Evolutionary conservation across 2,113 vertebrate genomes (phyloP).

Genomic region (Naja naja): DNA sequence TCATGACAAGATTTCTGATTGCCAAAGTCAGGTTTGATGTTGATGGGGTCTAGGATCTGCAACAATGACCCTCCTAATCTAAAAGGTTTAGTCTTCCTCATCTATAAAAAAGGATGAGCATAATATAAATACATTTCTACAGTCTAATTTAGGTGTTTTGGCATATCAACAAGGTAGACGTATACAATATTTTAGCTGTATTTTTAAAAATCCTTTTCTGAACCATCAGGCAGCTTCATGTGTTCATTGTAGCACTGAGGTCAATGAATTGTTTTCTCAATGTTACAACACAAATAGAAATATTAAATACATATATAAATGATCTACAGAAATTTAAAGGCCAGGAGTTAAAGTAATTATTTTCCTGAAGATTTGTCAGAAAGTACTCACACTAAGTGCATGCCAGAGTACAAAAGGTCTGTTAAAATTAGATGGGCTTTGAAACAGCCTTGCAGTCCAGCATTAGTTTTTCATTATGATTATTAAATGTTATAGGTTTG

Average conservation of each 20-base stretch:
- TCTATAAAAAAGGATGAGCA: neutral
- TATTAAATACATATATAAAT: neutral
- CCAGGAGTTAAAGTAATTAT: neutral
- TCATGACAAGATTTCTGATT: neutral
- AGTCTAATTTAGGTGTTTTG: neutral
- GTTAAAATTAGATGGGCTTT: neutral
- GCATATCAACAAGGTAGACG: neutral
- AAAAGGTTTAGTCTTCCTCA: neutral
- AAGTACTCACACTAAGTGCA: neutral
- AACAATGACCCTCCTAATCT: neutral
- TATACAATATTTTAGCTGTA: neutral
- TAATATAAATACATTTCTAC: neutral
- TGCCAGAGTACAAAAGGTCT: neutral
- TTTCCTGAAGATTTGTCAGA: neutral
- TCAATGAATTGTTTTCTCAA: neutral
- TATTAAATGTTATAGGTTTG: neutral
- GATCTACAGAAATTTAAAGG: neutral
- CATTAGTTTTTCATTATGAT: neutral
- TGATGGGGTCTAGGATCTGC: neutral
- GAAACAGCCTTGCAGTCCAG: neutral
- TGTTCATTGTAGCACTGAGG: neutral
- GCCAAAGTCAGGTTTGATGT: neutral
- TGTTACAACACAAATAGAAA: neutral
- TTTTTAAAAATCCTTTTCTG: neutral
- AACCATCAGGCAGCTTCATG: neutral